Conservation (phyloP, 1,140 invertebrate species). For the Heliconius melpomene region DNA sequence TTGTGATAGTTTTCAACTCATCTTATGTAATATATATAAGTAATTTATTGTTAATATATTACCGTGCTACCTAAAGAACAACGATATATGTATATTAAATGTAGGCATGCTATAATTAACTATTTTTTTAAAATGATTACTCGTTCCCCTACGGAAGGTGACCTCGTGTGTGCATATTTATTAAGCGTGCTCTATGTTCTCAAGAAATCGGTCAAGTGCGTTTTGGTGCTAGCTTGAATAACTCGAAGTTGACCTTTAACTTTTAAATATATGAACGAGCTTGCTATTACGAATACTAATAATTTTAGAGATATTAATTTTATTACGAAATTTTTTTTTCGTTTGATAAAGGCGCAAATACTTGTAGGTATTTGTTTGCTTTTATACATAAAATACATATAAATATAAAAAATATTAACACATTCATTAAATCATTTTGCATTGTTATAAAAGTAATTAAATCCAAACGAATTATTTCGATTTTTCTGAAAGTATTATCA, state of each 20-base stretch:
- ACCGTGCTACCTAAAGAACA: neutral
- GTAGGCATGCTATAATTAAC: neutral
- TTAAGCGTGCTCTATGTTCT: constrained; percentile 17
- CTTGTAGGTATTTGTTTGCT: too few relatives aligned
- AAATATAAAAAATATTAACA: too few relatives aligned
- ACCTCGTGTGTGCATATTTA: constrained; percentile 26
- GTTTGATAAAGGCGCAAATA: too few relatives aligned
- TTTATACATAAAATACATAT: too few relatives aligned
- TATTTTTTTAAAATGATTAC: neutral
- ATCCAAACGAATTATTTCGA: too few relatives aligned
- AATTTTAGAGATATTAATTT: too few relatives aligned
- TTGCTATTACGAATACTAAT: constrained; percentile 3
- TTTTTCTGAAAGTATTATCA: too few relatives aligned
- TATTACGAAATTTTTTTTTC: too few relatives aligned
- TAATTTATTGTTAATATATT: too few relatives aligned
- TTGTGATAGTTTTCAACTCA: neutral
- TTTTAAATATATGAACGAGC: constrained; percentile 16
- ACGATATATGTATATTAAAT: neutral
- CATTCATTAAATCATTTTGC: too few relatives aligned
- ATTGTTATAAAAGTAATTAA: too few relatives aligned
- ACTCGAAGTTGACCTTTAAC: constrained; percentile 33
- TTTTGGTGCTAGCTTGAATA: constrained; percentile 24
- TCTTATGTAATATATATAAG: too few relatives aligned
- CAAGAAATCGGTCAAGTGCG: constrained; percentile 38
- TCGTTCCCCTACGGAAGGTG: neutral